phyloP scores from a whole-genome alignment of 2,113 vertebrate genomes.

The Ictidomys tridecemlineatus region DNA sequence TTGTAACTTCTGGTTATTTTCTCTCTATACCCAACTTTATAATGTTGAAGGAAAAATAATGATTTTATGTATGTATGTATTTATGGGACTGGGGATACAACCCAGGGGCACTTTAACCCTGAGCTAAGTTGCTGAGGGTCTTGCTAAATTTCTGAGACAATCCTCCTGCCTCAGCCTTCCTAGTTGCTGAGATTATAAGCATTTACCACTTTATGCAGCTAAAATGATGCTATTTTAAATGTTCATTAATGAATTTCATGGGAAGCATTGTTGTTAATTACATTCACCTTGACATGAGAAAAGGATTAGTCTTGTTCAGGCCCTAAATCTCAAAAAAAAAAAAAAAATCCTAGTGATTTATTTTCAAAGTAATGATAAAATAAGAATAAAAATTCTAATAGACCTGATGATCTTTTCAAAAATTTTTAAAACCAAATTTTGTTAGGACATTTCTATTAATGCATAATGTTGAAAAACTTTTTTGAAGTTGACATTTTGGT shows the following conservation, averaged over 20 bases:
- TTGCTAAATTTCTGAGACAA: too few relatives aligned
- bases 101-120: neutral
- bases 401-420: neutral
- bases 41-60: too few relatives aligned
- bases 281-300: neutral
- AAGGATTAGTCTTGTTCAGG: neutral
- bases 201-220: too few relatives aligned
- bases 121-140: too few relatives aligned
- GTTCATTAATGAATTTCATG: slow-evolving; percentile 11
- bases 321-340: slow-evolving; percentile 9
- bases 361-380: slow-evolving; percentile 15
- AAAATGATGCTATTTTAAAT: neutral
- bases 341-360: neutral
- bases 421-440: neutral
- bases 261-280: neutral
- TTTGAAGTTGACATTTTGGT: neutral
- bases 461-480: neutral
- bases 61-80: too few relatives aligned
- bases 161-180: too few relatives aligned
- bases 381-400: neutral
- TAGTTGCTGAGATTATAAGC: too few relatives aligned
- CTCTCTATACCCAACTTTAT: too few relatives aligned
- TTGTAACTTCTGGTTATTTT: too few relatives aligned
- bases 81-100: neutral
- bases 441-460: slow-evolving; percentile 1